Evolutionary conservation across 2,797 vertebrate genomes (phyloP), one percentile per base, ranked within the genome.

Genomic region (Crocodylus rhombifer): DNA sequence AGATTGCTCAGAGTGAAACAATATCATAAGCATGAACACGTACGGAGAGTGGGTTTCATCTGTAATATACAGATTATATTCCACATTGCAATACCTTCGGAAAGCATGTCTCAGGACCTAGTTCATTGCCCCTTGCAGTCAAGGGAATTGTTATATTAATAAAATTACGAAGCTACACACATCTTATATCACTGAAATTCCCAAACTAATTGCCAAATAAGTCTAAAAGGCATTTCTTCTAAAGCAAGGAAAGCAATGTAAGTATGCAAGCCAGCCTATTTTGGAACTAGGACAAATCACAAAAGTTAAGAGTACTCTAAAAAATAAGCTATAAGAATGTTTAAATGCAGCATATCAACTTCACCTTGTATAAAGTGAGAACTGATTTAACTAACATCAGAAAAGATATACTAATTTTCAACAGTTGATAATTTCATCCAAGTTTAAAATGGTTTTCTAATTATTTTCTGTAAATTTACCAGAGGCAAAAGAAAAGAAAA

Each of bases 21-120:
- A 5, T 88, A 71, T 33, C 1, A 10, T 6, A 8, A 75, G 67
- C 18, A 11, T 67, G 65, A 11, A 86, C 28, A 73, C 14, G 30
- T 80, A 58, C 80, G 21, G 11, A 74, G 80, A 94, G 3, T 57
- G 78, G 13, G 42, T 89, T 91, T 89, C 80, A 60, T 55, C 67
- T 0, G 6, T 16, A 80, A n/a, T 67, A 16, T 63, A 30, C 13
- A 25, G 55, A 6, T 57, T 15, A 61, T 71, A 14, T 17, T 76
- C 33, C 28, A 51, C 16, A 23, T 1, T 80, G 18, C 58, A 12
- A 3, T 56, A 28, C 3, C 28, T 11, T 81, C 23, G 6, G 0
- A 0, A 4, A 3, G 25, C 42, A 0, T 0, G 25, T 20, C 21
- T 1, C 78, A 65, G 25, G 26, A 58, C 6, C n/a, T 62, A 73